These are phyloP conservation scores for Buteo buteo DNA, from an alignment of 2,113 vertebrate species.

Conservation along the genomic window DNA sequence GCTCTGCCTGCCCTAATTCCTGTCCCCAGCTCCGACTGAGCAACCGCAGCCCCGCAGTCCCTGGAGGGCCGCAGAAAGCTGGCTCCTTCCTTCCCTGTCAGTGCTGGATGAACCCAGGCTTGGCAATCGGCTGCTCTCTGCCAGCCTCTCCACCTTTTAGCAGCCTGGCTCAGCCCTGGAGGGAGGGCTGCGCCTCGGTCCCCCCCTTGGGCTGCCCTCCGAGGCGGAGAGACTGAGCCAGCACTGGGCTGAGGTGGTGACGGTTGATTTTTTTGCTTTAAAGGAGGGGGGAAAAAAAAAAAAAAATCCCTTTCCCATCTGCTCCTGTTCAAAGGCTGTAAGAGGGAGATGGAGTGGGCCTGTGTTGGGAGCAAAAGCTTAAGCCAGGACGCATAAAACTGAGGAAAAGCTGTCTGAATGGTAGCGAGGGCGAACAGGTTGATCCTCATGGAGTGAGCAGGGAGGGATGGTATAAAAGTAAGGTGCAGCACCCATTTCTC, in stretches of 20 bases:
- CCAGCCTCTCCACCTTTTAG: neutral
- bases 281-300: neutral
- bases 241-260: neutral
- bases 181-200: neutral
- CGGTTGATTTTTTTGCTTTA: neutral
- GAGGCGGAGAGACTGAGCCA: neutral
- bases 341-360: neutral
- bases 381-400: neutral
- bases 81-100: neutral
- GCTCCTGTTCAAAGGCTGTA: neutral
- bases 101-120: neutral
- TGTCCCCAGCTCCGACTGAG: neutral
- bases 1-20: constrained; percentile 44
- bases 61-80: neutral
- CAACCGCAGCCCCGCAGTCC: constrained; percentile 35
- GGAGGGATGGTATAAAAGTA: neutral
- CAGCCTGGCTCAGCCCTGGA: neutral
- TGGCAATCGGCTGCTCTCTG: neutral
- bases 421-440: neutral
- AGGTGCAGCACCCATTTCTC: neutral
- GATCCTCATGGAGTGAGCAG: neutral
- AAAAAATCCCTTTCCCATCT: neutral
- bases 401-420: neutral
- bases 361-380: neutral
- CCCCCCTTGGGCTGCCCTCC: neutral